Evolutionary conservation across 2,113 vertebrate species (phyloP).

Genomic region (Corythoichthys intestinalis): DNA sequence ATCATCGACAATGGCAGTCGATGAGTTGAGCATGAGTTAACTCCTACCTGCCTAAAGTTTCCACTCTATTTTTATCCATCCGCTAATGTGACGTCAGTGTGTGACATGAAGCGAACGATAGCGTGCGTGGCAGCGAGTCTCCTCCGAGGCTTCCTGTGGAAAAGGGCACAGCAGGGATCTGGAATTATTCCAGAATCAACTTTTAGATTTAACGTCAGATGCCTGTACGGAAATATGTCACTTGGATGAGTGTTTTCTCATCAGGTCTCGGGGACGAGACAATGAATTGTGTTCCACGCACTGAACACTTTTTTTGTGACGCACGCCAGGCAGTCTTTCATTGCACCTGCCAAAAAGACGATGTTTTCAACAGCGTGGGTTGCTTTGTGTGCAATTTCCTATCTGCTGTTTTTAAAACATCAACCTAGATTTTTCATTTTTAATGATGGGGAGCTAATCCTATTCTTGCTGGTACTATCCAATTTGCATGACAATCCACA

Average conservation of each 20-base stretch:
- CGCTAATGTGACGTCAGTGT: neutral
- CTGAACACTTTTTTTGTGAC: neutral
- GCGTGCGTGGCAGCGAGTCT: neutral
- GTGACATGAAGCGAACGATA: neutral
- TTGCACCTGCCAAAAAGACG: neutral
- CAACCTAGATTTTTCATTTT: constrained; percentile 1
- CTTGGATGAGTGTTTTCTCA: neutral
- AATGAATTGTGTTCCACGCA: neutral
- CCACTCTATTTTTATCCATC: neutral
- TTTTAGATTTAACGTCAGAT: neutral
- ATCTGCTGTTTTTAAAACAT: neutral
- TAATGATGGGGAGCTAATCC: neutral
- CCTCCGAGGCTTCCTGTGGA: neutral
- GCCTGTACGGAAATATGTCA: neutral
- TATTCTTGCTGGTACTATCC: neutral
- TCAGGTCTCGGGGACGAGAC: no score
- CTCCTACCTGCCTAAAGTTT: no score
- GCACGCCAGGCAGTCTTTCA: neutral
- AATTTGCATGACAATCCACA: neutral
- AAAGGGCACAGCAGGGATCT: neutral
- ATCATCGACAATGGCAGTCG: no score
- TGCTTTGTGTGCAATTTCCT: neutral
- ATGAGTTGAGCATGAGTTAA: no score
- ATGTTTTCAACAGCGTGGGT: neutral
- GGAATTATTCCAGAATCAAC: neutral